Base-by-base conservation (phyloP, 2,888 invertebrate genomes). In the Pyralis farinalis region DNA sequence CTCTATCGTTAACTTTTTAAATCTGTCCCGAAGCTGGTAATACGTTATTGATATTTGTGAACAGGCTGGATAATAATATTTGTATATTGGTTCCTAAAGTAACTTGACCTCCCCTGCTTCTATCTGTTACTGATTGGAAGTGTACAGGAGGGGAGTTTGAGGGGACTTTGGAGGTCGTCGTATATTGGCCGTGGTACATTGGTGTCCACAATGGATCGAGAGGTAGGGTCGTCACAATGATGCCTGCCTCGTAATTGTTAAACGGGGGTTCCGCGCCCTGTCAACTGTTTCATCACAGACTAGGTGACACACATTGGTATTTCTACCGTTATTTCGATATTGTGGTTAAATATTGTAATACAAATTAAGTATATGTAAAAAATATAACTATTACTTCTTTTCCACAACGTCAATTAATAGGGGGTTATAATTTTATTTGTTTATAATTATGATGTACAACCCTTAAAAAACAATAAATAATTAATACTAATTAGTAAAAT, bases 11-110 rank as follows among this genome's bases (percentile, higher is more conserved):
- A 82, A 83, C 82, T 83, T 85, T 72, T 84, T 75, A 83, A 87
- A 87, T 86, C 82, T 76, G 72, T 71, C 73, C 72, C 68, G 73
- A 74, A 74, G 80, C 79, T 69, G 69, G 81, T 86, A 86, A 85
- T 84, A 83, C 81, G 79, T 83, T 86, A 87, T 86, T 88, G 87
- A 86, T 88, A 87, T 87, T 86, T 85, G 81, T 84, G 79, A 84
- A 82, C 83, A 74, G 78, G 72, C 75, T 71, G 80, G 84, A 84
- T 87, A 87, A 87, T 86, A 87, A 88, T 88, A 87, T 87, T 88
- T 88, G 86, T 85, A 71, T 76, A 74, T 65, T 55, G 58, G 57
- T 63, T 49, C 44, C 84, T 77, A 75, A 43, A 51, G 42, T 75
- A 63, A 43, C 27, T 47, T 69, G 81, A 72, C 27, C 82, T 61